Base-by-base conservation (phyloP, 2,888 invertebrate genomes). In the Campoplex nolae region DNA sequence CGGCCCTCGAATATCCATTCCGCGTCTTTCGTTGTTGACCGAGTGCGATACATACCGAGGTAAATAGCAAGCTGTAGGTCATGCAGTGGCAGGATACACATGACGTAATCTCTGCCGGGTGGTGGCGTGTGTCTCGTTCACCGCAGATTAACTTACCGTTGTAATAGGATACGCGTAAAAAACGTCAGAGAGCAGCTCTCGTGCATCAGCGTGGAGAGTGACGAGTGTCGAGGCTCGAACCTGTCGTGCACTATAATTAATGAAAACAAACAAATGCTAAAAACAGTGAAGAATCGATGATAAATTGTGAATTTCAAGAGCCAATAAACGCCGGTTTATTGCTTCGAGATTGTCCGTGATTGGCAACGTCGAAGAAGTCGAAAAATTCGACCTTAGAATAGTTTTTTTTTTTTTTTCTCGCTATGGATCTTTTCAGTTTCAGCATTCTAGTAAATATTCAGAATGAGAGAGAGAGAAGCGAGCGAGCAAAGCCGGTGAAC, bases 1-100 rank as follows among this genome's bases (percentile, higher is more conserved):
- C 78, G 79, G 58, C 77, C 23, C 23, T 84, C 79, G 80, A 80
- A 81, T 80, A 76, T 84, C 86, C 86, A 80, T 81, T 80, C 35
- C 45, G 83, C 76, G 77, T 81, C 73, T 65, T 65, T 62, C 74
- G 80, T 81, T 79, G 80, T 81, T 79, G 77, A 77, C 58, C 73
- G 62, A 84, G 48, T 71, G 58, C 76, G 76, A 48, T 67, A 76
- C 76, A 73, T 28, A 42, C 48, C 45, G 76, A 76, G 84, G 67
- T 58, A 81, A 83, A 68, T 76, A 81, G 54, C 23, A 75, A 83
- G 71, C 38, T 70, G 54, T 54, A 67, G 73, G 65, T 54, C 86
- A 79, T 75, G 70, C 70, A 54, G 75, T 65, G 71, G 83, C 62
- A 32, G 28, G 35, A 73, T 68, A 80, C 42, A 73, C 71, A 48